Base-by-base conservation (phyloP, 2,888 invertebrate species). In the Caradrina kadenii region DNA sequence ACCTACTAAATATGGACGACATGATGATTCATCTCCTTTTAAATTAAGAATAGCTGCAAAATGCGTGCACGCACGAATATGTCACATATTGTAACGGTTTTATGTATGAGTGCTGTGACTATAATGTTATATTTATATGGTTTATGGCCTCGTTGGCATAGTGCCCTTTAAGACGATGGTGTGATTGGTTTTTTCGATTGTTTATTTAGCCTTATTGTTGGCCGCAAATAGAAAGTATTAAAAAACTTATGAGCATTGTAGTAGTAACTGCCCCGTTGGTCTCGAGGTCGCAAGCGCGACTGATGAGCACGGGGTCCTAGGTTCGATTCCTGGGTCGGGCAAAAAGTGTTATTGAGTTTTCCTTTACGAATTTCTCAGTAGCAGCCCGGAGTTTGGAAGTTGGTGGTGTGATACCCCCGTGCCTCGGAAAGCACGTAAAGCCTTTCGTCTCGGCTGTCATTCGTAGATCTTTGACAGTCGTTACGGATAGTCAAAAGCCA, bases 1-100 rank as follows among this genome's bases (percentile, higher is more conserved):
- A 62, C 68, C 58, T 39, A 66, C 79, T 73, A 81, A 79, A 85
- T 76, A 85, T 73, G 77, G 85, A 63, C 48, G 67, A 64, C 69
- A 61, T 60, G 73, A 76, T 71, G 83, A 85, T 69, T 74, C 85
- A 81, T 83, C 81, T 71, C 77, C 83, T 84, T 81, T 77, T 85
- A 84, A 79, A 85, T 81, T 73, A 78, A 76, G 79, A 83, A 84
- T 79, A 78, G 78, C 78, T 71, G 78, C 80, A 26, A 82, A 84
- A 84, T 82, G 79, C 81, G 75, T 69, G 64, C 48, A 66, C 73
- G 68, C 75, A 77, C 58, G 67, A 71, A 75, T 71, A 75, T 85
- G 85, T 85, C 80, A 75, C 80, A 73, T 68, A 74, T 54, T 64
- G 61, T 83, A 84, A 84, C 85, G 79, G 76, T 67, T 64, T 60